Base-by-base conservation (phyloP, 2,113 vertebrate species). In the Lucifuga dentata region DNA sequence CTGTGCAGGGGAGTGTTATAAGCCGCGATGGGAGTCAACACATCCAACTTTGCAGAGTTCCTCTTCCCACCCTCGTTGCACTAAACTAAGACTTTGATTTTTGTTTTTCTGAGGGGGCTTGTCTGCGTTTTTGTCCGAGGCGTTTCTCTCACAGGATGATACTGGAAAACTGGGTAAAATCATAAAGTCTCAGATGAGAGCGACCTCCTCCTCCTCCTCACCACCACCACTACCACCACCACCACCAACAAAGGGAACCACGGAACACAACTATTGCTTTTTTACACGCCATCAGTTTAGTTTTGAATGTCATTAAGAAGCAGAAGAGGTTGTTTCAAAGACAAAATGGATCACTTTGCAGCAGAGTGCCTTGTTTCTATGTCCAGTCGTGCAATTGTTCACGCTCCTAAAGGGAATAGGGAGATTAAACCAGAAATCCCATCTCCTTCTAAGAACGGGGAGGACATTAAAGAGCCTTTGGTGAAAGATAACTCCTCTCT, bases 301-400 rank as follows among this genome's bases (percentile, higher is more conserved):
- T 43, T 73, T 65, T 88, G 86, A 89, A 93, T 92, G 91, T 85
- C 87, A 79, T 78, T 86, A 58, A 84, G 80, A 60, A 90, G 72
- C 86, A 84, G 65, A 62, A 84, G 89, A 55, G 79, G 83, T 65
- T 80, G 77, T 84, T 82, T 89, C 38, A 85, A 76, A 85, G 80
- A 89, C 87, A 88, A 92, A 87, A 98, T 99, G 94, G 97, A 98
- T 93, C 96, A 96, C 89, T 97, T 98, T 88, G 97, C 97, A 88
- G 96, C 97, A 75, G 96, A 98, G 94, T 99, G 96, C 95, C 96
- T 99, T 92, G 96, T 99, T 88, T 99, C 95, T 45, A 98, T 98
- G 96, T 97, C 96, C 86, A 96, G 91, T 63, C 94, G 95, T 71
- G 95, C 94, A 67, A 81, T 98, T 70, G 94, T 97, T 36, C 96